Percentiles rank a stretch among this genome's conserved stretches.
phyloP scores from a whole-genome alignment of 2,888 invertebrate genomes.

The Ecdyonurus torrentis region DNA sequence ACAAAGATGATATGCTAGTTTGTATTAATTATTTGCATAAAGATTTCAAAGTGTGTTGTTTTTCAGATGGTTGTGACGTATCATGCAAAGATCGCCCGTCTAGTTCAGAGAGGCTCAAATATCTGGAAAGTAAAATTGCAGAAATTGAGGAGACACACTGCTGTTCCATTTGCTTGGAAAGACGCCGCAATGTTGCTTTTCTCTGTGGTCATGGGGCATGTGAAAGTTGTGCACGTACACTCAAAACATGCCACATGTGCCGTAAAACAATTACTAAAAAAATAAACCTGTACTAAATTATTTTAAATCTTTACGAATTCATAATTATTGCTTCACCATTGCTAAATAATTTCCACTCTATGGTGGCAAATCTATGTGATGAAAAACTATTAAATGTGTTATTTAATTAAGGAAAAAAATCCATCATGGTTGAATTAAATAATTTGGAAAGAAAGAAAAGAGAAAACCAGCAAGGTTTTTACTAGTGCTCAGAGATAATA shows the following conservation, averaged over 20 bases:
- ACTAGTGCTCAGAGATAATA: too few species aligned
- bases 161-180: conserved; percentile 80
- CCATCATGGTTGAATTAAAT: too few species aligned
- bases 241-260: conserved; percentile 77
- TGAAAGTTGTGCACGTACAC: conserved; percentile 59
- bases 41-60: conserved; percentile 16
- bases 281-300: conserved; percentile 36
- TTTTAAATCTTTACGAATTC: too few species aligned
- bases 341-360: too few species aligned
- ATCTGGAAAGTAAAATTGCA: conserved; percentile 59
- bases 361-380: too few species aligned
- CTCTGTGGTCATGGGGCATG: conserved; percentile 81
- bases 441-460: too few species aligned
- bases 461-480: too few species aligned
- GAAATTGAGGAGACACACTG: conserved; percentile 75
- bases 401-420: too few species aligned
- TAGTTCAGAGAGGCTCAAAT: conserved; percentile 45
- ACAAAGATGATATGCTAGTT: too few species aligned
- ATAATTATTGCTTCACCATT: too few species aligned
- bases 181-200: conserved; percentile 63
- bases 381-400: too few species aligned
- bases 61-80: conserved; percentile 26
- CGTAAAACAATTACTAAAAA: conserved; percentile 57
- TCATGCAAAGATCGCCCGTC: conserved; percentile 33
- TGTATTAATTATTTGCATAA: too few species aligned